Percentiles rank a stretch among this genome's conserved stretches.
Conservation (phyloP, 2,797 vertebrate genomes). For the Sebastiscus albofasciatus region DNA sequence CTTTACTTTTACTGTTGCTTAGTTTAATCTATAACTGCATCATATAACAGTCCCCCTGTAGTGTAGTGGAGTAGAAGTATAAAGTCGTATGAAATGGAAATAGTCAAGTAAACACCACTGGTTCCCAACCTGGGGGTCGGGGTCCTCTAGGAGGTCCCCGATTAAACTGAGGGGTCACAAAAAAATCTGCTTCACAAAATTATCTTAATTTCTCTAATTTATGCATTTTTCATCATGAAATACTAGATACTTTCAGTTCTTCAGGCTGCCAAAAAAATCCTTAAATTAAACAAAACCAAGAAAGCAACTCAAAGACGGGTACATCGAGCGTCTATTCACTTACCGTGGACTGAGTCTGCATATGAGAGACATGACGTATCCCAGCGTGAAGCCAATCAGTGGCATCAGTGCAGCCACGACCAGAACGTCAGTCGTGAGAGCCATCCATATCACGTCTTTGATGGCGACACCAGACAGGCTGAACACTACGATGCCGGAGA, state of each 20-base stretch:
- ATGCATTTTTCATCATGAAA: not conserved
- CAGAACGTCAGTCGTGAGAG: constrained; percentile 80
- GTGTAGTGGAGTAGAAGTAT: not conserved
- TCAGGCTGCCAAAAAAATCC: not conserved
- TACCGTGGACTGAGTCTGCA: constrained; percentile 82
- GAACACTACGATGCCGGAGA: constrained; percentile 60
- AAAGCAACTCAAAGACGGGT: not conserved
- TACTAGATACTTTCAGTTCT: not conserved
- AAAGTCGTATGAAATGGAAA: not conserved
- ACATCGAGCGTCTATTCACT: constrained; percentile 25
- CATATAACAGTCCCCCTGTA: not conserved
- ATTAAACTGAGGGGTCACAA: not conserved
- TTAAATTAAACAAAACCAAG: not conserved
- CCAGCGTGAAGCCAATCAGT: constrained; percentile 83
- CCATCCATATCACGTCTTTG: constrained; percentile 66
- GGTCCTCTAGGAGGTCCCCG: not conserved
- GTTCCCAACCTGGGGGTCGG: too few species aligned
- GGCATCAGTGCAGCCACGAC: constrained; percentile 84
- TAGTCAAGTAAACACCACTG: not conserved
- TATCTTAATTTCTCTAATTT: not conserved
- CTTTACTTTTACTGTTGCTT: too few species aligned
- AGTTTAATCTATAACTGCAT: too few species aligned
- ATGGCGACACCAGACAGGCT: constrained; percentile 66
- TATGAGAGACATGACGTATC: constrained; percentile 80
- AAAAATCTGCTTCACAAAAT: not conserved